Evolutionary conservation across 2,113 vertebrate species (phyloP), one percentile per base, ranked within the genome.

Genomic region (Cygnus atratus): DNA sequence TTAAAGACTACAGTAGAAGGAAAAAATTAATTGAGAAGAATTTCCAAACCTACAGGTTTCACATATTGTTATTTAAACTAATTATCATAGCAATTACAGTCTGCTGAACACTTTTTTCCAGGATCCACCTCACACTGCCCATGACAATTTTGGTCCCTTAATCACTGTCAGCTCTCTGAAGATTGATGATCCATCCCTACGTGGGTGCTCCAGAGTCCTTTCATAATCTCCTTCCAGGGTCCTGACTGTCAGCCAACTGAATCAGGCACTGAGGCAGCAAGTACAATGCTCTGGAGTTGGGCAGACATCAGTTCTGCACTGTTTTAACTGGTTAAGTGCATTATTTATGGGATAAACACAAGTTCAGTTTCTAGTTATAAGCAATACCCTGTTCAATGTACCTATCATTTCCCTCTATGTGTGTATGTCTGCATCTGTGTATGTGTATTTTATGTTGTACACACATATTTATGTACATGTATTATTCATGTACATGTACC

Each of bases 151-250:
- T 71, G 33, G 14, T 17, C 10, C 33, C 37, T 66, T 22, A 11
- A 8, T 28, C 39, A 9, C 52, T 39, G 19, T n/a, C 44, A n/a
- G 19, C 4, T 77, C 41, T 10, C 17, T 35, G 55, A 10, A 21
- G 4, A 52, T 0, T 2, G 6, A 3, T 41, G 58, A 6, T 28
- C 13, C 18, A 22, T 57, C 35, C n/a, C 41, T 35, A 10, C 14
- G 4, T 43, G 35, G 9, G 33, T 63, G 65, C 17, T 70, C 20
- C 17, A 17, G 26, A 58, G 44, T 22, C 25, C 3, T 1, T 66
- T 84, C 68, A 73, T 44, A 57, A 89, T 10, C 35, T 84, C 11
- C 12, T 46, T 8, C 7, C 44, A 81, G 41, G 59, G 37, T 20
- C 16, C 16, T 2, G 4, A 29, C 59, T 87, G 35, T 59, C 58